Conservation (phyloP, 1,140 invertebrate species). For the Gryllus bimaculatus region DNA sequence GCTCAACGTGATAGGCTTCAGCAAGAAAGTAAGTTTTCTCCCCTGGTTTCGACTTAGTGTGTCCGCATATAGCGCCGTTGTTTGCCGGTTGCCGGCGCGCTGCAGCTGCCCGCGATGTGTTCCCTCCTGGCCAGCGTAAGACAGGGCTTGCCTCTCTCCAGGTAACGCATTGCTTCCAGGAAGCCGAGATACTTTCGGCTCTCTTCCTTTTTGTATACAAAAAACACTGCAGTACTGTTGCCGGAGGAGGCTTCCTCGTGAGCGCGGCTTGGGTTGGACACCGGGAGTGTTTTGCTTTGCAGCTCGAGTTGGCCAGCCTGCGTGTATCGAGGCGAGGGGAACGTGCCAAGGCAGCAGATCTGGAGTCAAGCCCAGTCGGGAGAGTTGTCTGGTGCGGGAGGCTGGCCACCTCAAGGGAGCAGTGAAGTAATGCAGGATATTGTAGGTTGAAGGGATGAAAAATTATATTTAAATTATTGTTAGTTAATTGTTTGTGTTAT, state of each 20-base stretch:
- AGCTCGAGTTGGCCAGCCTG: slow-evolving; percentile 63
- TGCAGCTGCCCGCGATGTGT: slow-evolving; percentile 8
- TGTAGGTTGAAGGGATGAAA: slow-evolving; percentile 77
- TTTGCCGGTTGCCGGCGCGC: slow-evolving; percentile 13
- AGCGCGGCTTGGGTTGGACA: neutral
- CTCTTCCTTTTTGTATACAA: neutral
- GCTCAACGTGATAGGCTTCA: neutral
- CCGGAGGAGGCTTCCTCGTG: neutral
- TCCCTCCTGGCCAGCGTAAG: slow-evolving; percentile 14
- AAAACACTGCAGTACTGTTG: neutral
- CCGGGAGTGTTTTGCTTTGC: slow-evolving; percentile 34
- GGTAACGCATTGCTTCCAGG: slow-evolving; percentile 9
- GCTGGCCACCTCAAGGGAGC: slow-evolving; percentile 87
- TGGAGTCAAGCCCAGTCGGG: slow-evolving; percentile 77
- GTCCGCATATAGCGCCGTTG: neutral
- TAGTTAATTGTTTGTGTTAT: no score
- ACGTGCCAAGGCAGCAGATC: slow-evolving; percentile 67
- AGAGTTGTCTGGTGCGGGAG: slow-evolving; percentile 81
- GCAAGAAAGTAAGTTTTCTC: neutral
- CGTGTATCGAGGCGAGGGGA: slow-evolving; percentile 73
- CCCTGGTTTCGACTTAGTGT: neutral
- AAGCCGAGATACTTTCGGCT: neutral
- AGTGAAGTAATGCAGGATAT: slow-evolving; percentile 95
- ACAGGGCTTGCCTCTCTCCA: slow-evolving; percentile 6
- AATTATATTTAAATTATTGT: no score